Evolutionary conservation across 2,113 vertebrate species (phyloP).

Genomic region (Gavialis gangeticus): DNA sequence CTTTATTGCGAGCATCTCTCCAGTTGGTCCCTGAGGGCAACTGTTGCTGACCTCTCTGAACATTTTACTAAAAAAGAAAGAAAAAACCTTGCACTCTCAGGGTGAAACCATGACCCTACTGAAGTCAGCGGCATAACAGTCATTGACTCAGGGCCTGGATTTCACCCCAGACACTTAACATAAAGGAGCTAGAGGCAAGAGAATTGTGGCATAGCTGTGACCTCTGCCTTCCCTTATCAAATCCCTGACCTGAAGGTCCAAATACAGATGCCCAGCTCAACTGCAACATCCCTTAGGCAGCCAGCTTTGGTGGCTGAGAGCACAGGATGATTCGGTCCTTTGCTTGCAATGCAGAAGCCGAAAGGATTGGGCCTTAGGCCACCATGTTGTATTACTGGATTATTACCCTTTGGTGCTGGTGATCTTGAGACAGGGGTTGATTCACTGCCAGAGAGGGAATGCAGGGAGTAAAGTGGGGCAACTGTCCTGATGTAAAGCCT

Average conservation of each 20-base stretch:
- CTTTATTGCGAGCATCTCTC: not conserved
- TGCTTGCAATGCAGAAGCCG: not conserved
- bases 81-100: not conserved
- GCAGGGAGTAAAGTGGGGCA: not conserved
- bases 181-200: not conserved
- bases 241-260: not conserved
- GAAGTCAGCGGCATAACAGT: not conserved
- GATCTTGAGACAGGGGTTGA: not conserved
- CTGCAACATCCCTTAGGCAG: not conserved
- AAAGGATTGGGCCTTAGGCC: not conserved
- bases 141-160: not conserved
- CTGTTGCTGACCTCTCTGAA: not conserved
- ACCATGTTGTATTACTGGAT: not conserved
- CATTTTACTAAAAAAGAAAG: slow-evolving; percentile 2
- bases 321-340: not conserved
- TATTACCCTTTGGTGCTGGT: not conserved
- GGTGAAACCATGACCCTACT: slow-evolving; percentile 17
- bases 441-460: not conserved
- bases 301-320: not conserved
- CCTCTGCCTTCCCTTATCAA: not conserved
- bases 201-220: not conserved
- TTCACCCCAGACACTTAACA: not conserved
- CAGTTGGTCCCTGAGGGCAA: not conserved
- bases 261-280: not conserved
- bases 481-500: not conserved